A percentile compares a stretch with the other conserved stretches of the same genome.
phyloP scores from a whole-genome alignment of 2,113 vertebrate genomes.

The Toxotes chatareus region DNA sequence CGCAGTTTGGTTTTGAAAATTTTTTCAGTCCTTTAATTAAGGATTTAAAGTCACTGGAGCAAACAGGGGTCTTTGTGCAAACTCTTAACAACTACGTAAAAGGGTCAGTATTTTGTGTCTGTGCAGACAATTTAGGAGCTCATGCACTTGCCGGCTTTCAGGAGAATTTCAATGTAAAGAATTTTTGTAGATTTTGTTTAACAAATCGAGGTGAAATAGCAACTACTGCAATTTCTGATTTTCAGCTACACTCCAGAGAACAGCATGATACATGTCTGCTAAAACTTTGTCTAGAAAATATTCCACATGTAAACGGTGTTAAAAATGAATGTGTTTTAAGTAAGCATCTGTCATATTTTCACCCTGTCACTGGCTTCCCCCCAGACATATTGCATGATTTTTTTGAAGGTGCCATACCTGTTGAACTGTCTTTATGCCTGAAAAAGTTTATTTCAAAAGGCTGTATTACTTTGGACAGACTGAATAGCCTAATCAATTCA shows the following conservation, averaged over 20 bases:
- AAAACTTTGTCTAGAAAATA: not conserved
- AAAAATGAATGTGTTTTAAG: too few species aligned
- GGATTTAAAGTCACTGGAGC: not conserved
- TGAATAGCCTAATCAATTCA: not conserved
- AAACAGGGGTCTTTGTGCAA: not conserved
- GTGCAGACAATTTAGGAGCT: not conserved
- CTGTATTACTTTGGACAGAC: not conserved
- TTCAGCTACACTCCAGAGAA: too few species aligned
- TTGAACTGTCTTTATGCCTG: not conserved
- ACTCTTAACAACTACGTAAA: too few species aligned
- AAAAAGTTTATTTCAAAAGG: not conserved
- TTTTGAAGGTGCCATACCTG: conserved; percentile 8
- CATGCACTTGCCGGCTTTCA: too few species aligned
- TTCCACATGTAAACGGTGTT: not conserved
- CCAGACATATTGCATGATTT: not conserved
- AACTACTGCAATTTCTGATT: too few species aligned
- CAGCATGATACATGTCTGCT: not conserved
- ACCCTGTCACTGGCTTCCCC: too few species aligned
- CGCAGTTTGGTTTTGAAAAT: conserved; percentile 13
- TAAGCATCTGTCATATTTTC: too few species aligned
- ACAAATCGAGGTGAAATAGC: too few species aligned
- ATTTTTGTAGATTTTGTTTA: too few species aligned
- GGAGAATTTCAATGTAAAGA: too few species aligned
- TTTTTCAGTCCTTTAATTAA: not conserved
- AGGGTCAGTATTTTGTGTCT: too few species aligned